Conservation (phyloP, 2,113 vertebrate genomes). For the Dolichallabes microphthalmus region DNA sequence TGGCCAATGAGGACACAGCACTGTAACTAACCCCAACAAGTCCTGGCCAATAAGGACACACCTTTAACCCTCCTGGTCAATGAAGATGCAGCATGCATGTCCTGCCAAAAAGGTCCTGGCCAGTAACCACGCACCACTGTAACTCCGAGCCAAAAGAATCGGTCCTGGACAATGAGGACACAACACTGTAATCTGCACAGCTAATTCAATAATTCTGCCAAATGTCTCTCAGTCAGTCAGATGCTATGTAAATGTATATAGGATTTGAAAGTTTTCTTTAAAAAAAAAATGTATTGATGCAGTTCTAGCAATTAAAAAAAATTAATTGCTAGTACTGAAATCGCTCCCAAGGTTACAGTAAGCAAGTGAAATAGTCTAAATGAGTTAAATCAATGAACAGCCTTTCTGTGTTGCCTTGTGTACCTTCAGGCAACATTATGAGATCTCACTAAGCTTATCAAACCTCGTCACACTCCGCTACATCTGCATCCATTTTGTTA, state of each 20-base stretch:
- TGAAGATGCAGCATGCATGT: too few relatives aligned
- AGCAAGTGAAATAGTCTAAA: conserved; percentile 10
- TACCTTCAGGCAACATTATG: conserved; percentile 44
- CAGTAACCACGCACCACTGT: too few relatives aligned
- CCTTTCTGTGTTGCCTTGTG: neutral
- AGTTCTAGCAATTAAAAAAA: too few relatives aligned
- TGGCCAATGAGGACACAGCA: too few relatives aligned
- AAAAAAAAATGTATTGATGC: neutral
- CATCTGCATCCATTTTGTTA: conserved; percentile 55
- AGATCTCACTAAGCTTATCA: conserved; percentile 63
- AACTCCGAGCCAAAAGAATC: rapidly evolving
- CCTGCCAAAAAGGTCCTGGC: too few relatives aligned
- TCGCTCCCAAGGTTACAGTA: conserved; percentile 3
- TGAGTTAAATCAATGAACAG: neutral
- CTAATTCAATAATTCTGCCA: too few relatives aligned
- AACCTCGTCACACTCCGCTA: conserved; percentile 50
- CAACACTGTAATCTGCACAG: too few relatives aligned
- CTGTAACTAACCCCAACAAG: too few relatives aligned
- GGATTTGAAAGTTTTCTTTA: neutral
- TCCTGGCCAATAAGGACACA: too few relatives aligned
- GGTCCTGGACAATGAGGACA: too few relatives aligned
- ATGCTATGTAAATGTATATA: neutral
- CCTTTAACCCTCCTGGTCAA: too few relatives aligned
- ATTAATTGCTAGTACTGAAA: conserved; percentile 25
- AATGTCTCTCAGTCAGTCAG: neutral